Evolutionary conservation across 2,113 vertebrate genomes (phyloP).

Genomic region (Lepidothrix coronata): DNA sequence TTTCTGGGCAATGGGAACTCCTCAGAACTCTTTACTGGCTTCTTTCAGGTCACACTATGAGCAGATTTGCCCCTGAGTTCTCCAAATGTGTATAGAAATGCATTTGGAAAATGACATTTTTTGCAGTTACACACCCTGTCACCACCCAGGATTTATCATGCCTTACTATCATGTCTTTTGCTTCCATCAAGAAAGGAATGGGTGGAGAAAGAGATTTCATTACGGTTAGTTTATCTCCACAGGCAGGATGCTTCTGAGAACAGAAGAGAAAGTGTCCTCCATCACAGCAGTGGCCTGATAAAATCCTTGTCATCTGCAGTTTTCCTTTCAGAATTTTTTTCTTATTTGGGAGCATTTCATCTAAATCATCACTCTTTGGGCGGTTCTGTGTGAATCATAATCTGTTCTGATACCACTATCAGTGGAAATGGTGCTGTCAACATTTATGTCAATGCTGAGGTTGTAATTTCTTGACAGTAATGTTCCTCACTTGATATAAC

Average conservation of each 20-base stretch:
- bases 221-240: slow-evolving; percentile 41
- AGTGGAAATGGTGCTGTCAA: slow-evolving; percentile 73
- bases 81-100: not conserved
- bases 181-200: not conserved
- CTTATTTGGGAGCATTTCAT: slow-evolving; percentile 64
- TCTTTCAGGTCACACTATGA: not conserved
- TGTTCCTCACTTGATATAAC: slow-evolving; percentile 68
- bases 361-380: slow-evolving; percentile 71
- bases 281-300: slow-evolving; percentile 13
- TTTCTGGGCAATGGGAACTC: not conserved
- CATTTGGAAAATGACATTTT: not conserved
- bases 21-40: not conserved
- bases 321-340: slow-evolving; percentile 50
- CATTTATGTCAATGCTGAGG: slow-evolving; percentile 73
- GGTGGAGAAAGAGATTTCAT: slow-evolving; percentile 2
- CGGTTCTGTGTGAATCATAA: slow-evolving; percentile 74
- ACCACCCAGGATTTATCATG: slow-evolving; percentile 20
- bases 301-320: slow-evolving; percentile 27
- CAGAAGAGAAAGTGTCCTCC: not conserved
- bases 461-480: slow-evolving; percentile 76
- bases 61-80: not conserved
- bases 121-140: not conserved
- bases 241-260: slow-evolving; percentile 4
- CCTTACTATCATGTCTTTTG: not conserved
- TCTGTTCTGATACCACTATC: slow-evolving; percentile 73